A percentile compares a stretch with the other conserved stretches of the same genome.
phyloP scores from a whole-genome alignment of 2,888 invertebrate genomes.

The Xiphydria camelus region DNA sequence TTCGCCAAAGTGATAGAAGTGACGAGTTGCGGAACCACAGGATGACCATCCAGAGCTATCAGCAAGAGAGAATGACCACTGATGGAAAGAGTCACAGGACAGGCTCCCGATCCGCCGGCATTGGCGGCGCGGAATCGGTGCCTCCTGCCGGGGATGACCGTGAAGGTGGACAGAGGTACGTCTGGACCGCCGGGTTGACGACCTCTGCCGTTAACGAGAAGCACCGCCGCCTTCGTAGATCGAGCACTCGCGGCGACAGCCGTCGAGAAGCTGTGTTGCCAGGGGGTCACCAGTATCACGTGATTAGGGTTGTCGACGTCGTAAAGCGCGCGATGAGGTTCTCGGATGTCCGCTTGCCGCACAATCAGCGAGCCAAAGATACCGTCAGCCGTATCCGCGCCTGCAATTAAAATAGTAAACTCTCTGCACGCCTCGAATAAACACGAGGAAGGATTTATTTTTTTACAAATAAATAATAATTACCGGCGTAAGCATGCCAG shows the following conservation, averaged over 20 bases:
- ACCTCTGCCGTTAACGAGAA: constrained; percentile 69
- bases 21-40: constrained; percentile 64
- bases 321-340: constrained; percentile 66
- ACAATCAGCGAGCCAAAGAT: constrained; percentile 74
- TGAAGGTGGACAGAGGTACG: constrained; percentile 55
- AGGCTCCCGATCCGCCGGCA: constrained; percentile 69
- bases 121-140: constrained; percentile 72
- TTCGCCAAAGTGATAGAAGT: constrained; percentile 64
- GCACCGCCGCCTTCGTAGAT: constrained; percentile 61
- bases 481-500: constrained; percentile 68
- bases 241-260: constrained; percentile 53
- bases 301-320: constrained; percentile 74
- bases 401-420: constrained; percentile 36
- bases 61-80: constrained; percentile 68
- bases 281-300: constrained; percentile 71
- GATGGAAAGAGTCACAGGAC: constrained; percentile 69
- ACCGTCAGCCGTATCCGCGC: constrained; percentile 70
- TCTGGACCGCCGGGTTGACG: constrained; percentile 58
- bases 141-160: constrained; percentile 63
- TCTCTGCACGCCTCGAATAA: too few relatives aligned
- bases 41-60: constrained; percentile 73
- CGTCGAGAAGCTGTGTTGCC: constrained; percentile 63
- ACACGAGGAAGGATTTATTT: too few relatives aligned
- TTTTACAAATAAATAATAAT: too few relatives aligned
- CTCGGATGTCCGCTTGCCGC: constrained; percentile 66